Evolutionary conservation across 2,888 invertebrate species (phyloP), one percentile per base, ranked within the genome.

Genomic region (Thymelicus lineola): DNA sequence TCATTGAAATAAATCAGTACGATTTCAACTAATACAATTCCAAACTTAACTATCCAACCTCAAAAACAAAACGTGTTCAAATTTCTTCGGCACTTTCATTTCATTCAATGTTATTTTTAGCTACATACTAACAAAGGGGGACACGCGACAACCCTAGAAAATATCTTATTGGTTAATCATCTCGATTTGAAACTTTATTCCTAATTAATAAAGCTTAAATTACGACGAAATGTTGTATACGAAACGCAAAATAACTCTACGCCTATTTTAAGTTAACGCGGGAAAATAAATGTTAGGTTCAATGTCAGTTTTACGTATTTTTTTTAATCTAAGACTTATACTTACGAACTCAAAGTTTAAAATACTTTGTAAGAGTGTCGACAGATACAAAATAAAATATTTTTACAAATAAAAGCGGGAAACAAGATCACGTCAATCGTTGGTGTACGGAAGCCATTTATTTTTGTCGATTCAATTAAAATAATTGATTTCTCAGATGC

Each of bases 401-500:
- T 46, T 50, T 48, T 75, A 75, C 75, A 76, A 84, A 85, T 82
- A 82, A 81, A 80, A 77, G 85, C 86, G 87, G 88, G 86, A 86
- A 89, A 85, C 84, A 81, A 86, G 87, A 86, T 86, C 81, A 78
- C 81, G 80, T 90, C 91, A 88, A 86, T 90, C 89, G 86, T 76
- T 75, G 73, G 64, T 63, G 74, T 72, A 62, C 74, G 87, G 92
- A 91, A 91, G 89, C 90, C 89, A 77, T 86, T 85, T 88, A 87
- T 91, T 91, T 90, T 89, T 87, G 87, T 90, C 82, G 86, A 85
- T 87, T 89, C 91, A 89, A 92, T 93, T 91, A 90, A 86, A 86
- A 85, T 90, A 92, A 92, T 91, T 91, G 92, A 90, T 89, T 88
- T 85, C 82, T 89, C 91, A 90, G 89, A 88, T 84, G 86, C 79